Base-by-base conservation (phyloP, 1,140 invertebrate species). In the Drosophila pallidifrons region DNA sequence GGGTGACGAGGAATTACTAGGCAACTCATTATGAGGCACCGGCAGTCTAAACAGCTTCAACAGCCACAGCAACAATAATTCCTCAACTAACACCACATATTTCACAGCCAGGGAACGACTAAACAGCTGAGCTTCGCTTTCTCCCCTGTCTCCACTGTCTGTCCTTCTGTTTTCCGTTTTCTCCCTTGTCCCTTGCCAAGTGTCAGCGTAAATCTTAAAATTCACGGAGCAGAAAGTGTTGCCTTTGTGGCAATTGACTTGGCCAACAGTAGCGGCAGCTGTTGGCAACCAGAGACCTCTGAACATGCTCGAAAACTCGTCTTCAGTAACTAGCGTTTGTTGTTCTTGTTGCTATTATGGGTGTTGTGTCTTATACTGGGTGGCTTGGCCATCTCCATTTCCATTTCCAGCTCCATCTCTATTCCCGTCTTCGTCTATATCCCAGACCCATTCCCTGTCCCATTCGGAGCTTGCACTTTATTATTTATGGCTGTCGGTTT, bases 161-260 rank as follows among this genome's bases (percentile, higher is more conserved):
- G 15, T 25, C 20, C 20, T 25, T 25, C 20, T 25, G 20, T 25
- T 25, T 25, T 25, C 20, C 20, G 20, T 25, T 25, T 25, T 25
- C 8, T n/a, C 32, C 54, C 15, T 41, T 11, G 13, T 49, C 55
- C 55, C 72, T 63, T 79, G 80, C 72, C 83, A 88, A 71, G 67
- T 88, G 80, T 83, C 85, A 80, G 82, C 83, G 85, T 88, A 87
- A 87, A 88, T 87, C 83, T 88, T 87, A 72, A 83, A 87, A 88
- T 88, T 83, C 85, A 69, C 77, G 65, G 58, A 87, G 80, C 82
- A 86, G 83, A 86, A 86, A 88, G 72, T 82, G 79, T 87, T 86
- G 83, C 82, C 72, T 49, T 78, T 82, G 80, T 82, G 75, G 66
- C 78, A 83, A 79, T 79, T 81, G 81, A 77, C 77, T 85, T 83